These are phyloP conservation scores for Cephus cinctus DNA, from an alignment of 1,140 invertebrate genomes.

Conservation along the genomic window DNA sequence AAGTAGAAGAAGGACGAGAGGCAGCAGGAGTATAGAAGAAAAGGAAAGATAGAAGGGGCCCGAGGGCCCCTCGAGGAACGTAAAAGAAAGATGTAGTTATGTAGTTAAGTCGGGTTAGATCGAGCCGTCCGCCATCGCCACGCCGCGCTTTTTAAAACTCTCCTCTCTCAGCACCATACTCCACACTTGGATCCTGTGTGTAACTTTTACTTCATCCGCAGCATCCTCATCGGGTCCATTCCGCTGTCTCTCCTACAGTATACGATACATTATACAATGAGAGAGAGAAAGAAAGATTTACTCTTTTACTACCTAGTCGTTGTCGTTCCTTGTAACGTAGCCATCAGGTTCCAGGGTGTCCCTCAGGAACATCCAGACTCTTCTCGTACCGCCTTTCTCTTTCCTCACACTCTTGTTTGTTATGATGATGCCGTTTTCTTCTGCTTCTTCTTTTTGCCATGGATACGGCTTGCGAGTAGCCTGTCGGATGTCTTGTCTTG, in stretches of 20 bases:
- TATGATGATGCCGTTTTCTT: slow-evolving; percentile 22
- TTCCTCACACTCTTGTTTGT: slow-evolving; percentile 25
- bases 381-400: too few relatives aligned
- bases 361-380: too few relatives aligned
- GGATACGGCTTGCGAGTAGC: not conserved
- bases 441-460: slow-evolving; percentile 12
- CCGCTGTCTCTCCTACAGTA: too few relatives aligned
- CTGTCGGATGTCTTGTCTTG: not conserved
- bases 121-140: slow-evolving; percentile 31
- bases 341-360: too few relatives aligned
- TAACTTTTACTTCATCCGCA: too few relatives aligned
- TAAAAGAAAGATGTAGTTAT: slow-evolving; percentile 51
- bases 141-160: slow-evolving; percentile 20
- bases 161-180: not conserved
- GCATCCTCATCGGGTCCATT: too few relatives aligned
- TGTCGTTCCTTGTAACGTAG: too few relatives aligned
- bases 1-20: slow-evolving; percentile 14
- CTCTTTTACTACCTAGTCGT: too few relatives aligned
- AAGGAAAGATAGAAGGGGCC: slow-evolving; percentile 18
- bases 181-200: too few relatives aligned
- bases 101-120: slow-evolving; percentile 48
- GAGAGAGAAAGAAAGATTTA: too few relatives aligned
- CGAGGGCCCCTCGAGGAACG: slow-evolving; percentile 32
- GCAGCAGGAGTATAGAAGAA: too few relatives aligned
- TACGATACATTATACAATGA: too few relatives aligned